These are phyloP conservation scores for Cyrtodaria siliqua DNA, from an alignment of 2,888 invertebrate genomes.

Conservation along the genomic window DNA sequence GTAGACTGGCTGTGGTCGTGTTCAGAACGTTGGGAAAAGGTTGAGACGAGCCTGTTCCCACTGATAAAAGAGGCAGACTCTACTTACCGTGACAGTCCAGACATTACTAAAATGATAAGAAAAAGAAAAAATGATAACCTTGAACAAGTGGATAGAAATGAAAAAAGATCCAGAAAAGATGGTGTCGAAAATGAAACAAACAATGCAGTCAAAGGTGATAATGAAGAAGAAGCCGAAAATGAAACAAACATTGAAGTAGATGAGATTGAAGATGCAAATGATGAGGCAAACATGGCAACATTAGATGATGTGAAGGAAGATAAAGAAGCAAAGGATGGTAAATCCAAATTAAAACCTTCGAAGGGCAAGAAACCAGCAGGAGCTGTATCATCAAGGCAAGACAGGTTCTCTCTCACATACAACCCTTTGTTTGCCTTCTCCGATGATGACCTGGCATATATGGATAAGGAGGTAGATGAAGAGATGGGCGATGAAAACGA, in stretches of 20 bases:
- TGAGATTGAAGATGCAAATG: too few species aligned
- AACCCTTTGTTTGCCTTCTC: constrained; percentile 97
- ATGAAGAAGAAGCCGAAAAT: too few species aligned
- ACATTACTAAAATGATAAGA: constrained; percentile 14
- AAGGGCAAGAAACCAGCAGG: background rate
- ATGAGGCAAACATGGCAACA: too few species aligned
- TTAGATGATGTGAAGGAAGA: background rate
- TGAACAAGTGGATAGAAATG: constrained; percentile 5
- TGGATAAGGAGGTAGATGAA: constrained; percentile 94
- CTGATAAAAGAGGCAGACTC: constrained; percentile 53
- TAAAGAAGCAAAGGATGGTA: too few species aligned
- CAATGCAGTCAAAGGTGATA: constrained; percentile 22
- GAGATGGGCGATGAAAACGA: constrained; percentile 87
- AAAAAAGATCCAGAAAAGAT: constrained; percentile 21
- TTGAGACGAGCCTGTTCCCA: constrained; percentile 80
- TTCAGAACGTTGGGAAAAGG: constrained; percentile 93
- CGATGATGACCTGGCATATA: constrained; percentile 94
- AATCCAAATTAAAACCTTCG: too few species aligned
- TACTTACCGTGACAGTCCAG: constrained; percentile 59
- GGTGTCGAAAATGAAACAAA: constrained; percentile 14
- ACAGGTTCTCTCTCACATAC: constrained; percentile 86
- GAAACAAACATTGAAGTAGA: too few species aligned
- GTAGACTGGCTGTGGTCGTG: constrained; percentile 98
- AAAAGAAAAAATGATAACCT: constrained; percentile 10
- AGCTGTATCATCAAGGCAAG: background rate